Conservation (phyloP, 23 tunicate genomes). For the Clavelina lepadiformis region DNA sequence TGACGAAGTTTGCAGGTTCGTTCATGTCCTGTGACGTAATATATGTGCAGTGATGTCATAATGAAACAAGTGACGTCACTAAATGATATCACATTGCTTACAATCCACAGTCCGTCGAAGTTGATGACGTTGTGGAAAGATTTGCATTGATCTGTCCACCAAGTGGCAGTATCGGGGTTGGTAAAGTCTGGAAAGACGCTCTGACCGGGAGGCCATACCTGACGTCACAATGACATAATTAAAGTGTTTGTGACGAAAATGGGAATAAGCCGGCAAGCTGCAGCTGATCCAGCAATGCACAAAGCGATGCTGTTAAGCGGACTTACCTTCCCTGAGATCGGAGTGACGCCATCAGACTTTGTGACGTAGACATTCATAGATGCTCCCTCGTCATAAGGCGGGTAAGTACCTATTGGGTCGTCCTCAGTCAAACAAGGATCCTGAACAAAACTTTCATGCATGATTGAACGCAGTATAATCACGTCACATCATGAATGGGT, state of each 20-base stretch:
- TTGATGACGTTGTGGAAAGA: conserved; percentile 56
- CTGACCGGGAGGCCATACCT: conserved; percentile 98
- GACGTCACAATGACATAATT: neutral
- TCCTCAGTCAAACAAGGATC: conserved; percentile 90
- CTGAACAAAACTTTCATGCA: too few species aligned
- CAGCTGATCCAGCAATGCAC: too few species aligned
- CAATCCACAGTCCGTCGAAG: conserved; percentile 99
- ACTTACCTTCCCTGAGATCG: conserved; percentile 61
- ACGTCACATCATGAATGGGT: neutral
- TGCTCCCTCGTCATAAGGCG: conserved; percentile 79
- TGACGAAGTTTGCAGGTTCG: conserved; percentile 95
- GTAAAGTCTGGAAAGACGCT: conserved; percentile 96
- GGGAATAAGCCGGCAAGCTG: neutral
- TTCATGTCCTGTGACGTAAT: conserved; percentile 95
- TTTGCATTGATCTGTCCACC: conserved; percentile 93
- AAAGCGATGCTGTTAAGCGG: too few species aligned
- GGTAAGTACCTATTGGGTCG: conserved; percentile 89
- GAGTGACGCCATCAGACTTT: conserved; percentile 56
- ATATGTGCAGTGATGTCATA: too few species aligned
- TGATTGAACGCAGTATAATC: neutral
- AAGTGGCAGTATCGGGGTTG: conserved; percentile 62
- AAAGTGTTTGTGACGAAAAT: neutral
- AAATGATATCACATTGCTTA: conserved; percentile 26
- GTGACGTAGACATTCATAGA: conserved; percentile 65
- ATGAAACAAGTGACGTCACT: too few species aligned